Percentiles rank a stretch among this genome's conserved stretches.
Conservation (phyloP, 2,888 invertebrate species). For the Pyrochroa serraticornis region DNA sequence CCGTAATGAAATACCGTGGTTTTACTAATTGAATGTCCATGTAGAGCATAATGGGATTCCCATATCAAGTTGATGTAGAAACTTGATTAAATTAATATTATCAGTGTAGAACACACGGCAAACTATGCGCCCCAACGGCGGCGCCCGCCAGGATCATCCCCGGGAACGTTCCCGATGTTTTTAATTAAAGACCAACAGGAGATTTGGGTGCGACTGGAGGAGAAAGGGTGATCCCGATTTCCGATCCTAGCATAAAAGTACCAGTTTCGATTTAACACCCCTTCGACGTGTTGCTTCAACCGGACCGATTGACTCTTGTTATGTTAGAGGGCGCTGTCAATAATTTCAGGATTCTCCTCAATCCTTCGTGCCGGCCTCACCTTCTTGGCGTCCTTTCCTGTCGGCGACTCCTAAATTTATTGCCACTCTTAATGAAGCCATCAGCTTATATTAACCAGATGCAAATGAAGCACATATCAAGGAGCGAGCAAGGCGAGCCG, state of each 20-base stretch:
- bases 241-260: no score
- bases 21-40: slow-evolving; percentile 59
- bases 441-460: slow-evolving; percentile 36
- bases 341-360: slow-evolving; percentile 7
- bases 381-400: slow-evolving; percentile 33
- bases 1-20: slow-evolving; percentile 58
- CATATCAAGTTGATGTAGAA: slow-evolving; percentile 50
- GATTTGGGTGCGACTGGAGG: background rate
- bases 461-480: slow-evolving; percentile 38
- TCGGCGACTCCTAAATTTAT: slow-evolving; percentile 37
- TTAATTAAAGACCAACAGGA: slow-evolving; percentile 9
- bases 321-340: slow-evolving; percentile 8
- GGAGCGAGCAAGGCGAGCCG: slow-evolving; percentile 18
- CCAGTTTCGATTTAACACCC: background rate
- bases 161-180: slow-evolving; percentile 9
- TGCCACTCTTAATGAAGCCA: slow-evolving; percentile 40
- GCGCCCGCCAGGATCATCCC: slow-evolving; percentile 5
- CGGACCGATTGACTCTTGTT: background rate
- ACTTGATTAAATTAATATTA: slow-evolving; percentile 51
- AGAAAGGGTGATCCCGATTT: background rate
- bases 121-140: slow-evolving; percentile 19
- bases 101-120: slow-evolving; percentile 25
- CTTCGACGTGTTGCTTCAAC: background rate
- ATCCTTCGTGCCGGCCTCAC: slow-evolving; percentile 18
- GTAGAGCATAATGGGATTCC: slow-evolving; percentile 57